Percentiles rank a stretch among this genome's conserved stretches.
Evolutionary conservation across 2,888 invertebrate species (phyloP).

Genomic region (Drosophila anceps): DNA sequence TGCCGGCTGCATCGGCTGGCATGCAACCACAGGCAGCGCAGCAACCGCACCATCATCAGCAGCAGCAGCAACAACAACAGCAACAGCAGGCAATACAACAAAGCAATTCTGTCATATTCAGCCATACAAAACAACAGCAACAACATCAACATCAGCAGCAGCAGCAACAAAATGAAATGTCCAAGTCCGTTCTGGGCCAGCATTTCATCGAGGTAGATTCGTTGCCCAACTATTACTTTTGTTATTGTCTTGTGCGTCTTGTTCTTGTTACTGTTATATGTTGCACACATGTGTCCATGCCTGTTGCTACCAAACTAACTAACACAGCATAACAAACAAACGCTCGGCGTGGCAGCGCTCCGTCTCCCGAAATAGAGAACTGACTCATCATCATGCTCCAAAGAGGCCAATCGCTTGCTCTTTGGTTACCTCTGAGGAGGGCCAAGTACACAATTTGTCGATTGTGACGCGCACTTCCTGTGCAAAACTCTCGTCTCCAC

Average conservation of each 20-base stretch:
- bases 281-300: constrained; percentile 46
- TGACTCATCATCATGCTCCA: constrained; percentile 64
- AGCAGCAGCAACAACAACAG: constrained; percentile 24
- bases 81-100: constrained; percentile 73
- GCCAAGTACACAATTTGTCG: constrained; percentile 57
- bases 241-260: constrained; percentile 28
- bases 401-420: constrained; percentile 30
- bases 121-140: constrained; percentile 72
- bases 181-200: constrained; percentile 82
- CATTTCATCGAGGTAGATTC: constrained; percentile 85
- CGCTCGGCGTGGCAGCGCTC: constrained; percentile 26
- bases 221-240: constrained; percentile 24
- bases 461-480: constrained; percentile 62
- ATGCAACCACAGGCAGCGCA: constrained; percentile 64
- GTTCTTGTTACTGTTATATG: constrained; percentile 24
- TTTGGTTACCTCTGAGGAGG: constrained; percentile 29
- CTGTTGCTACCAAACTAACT: constrained; percentile 35
- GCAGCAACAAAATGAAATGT: constrained; percentile 84
- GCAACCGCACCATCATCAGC: constrained; percentile 52
- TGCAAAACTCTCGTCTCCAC: constrained; percentile 23
- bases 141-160: constrained; percentile 69
- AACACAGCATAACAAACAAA: constrained; percentile 11
- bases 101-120: constrained; percentile 82
- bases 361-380: constrained; percentile 56
- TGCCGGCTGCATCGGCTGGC: constrained; percentile 48